Base-by-base conservation (phyloP, 2,113 vertebrate genomes). In the Girardinichthys multiradiatus region DNA sequence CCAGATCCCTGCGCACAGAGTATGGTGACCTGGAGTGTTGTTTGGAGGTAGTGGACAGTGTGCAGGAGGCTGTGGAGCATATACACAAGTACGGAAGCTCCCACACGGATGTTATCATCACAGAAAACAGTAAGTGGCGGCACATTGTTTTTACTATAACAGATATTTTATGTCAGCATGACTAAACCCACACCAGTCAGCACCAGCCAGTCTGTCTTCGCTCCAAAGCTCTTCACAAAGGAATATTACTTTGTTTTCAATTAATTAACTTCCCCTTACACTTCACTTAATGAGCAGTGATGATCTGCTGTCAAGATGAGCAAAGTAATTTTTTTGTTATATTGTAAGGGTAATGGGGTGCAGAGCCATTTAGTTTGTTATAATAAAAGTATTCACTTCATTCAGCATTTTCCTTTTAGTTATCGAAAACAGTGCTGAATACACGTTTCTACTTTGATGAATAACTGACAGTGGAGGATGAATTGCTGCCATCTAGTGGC, bases 61-160 rank as follows among this genome's bases (percentile, higher is more conserved):
- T 95, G 82, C 92, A 95, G 60, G 97, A 98, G 19, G 98, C 97
- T 26, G 89, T 99, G 33, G 96, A 97, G 29, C 98, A 99, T 75
- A 98, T 99, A 81, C 98, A 98, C 87, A 99, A 98, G 68, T 99
- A 98, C 0, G 97, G 98, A 91, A 99, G 98, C 90, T 98, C 96
- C 39, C 98, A 99, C 92, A 99, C 98, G 0, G 98, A 99, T 17
- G 96, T 95, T 65, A 97, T 99, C 29, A 60, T 99, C 89, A 99
- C 98, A 3, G 97, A 99, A 75, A 98, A 98, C 0, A 96, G 98
- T 98, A 89, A 89, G 96, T 83, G 21, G 29, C 11, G 11, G 29
- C 11, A 10, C 13, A 0, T 10, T 57, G 8, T 62, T 2, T 2
- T 42, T 17, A 1, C 57, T 26, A 30, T 13, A n/a, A 21, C 17